Percentiles rank a stretch among this genome's conserved stretches.
These are phyloP conservation scores for Dendroctonus ponderosae DNA, from an alignment of 1,140 invertebrate genomes.

Conservation along the genomic window DNA sequence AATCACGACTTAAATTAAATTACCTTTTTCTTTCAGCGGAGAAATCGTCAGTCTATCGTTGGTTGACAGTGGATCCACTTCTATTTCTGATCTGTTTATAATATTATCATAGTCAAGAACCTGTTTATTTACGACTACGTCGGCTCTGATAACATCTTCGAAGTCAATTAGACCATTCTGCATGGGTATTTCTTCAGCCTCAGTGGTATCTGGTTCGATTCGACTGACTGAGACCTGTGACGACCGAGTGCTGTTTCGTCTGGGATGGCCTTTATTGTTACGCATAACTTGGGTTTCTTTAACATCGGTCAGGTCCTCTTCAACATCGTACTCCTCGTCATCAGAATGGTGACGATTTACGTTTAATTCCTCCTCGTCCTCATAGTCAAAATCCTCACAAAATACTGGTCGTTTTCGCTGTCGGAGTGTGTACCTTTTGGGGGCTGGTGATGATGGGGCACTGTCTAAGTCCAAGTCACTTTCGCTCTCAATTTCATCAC, in stretches of 20 bases:
- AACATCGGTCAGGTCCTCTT: conserved; percentile 12
- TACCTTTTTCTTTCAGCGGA: conserved; percentile 17
- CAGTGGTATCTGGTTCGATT: conserved; percentile 9
- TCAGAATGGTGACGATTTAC: conserved; percentile 19
- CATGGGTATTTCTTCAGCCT: conserved; percentile 22
- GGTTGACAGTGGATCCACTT: conserved; percentile 6
- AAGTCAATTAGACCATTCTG: conserved; percentile 40
- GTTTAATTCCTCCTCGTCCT: conserved; percentile 35
- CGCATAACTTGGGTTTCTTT: conserved; percentile 10
- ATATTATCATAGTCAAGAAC: conserved; percentile 40
- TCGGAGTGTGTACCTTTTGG: conserved; percentile 40
- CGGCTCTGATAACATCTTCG: conserved; percentile 43
- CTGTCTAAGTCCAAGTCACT: conserved; percentile 33
- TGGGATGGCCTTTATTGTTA: conserved; percentile 10
- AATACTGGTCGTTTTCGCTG: conserved; percentile 38
- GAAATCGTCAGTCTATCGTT: no score
- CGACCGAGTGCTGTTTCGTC: background rate
- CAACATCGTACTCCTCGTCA: conserved; percentile 39
- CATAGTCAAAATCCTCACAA: conserved; percentile 39
- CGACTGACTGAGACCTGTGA: background rate
- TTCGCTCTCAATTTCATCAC: conserved; percentile 41
- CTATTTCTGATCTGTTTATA: conserved; percentile 39
- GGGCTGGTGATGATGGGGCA: conserved; percentile 23
- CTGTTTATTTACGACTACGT: conserved; percentile 41
- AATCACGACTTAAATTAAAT: no score